A percentile compares a stretch with the other conserved stretches of the same genome.
phyloP scores from a whole-genome alignment of 2,888 invertebrate genomes.

The Himalopsyche anomala region DNA sequence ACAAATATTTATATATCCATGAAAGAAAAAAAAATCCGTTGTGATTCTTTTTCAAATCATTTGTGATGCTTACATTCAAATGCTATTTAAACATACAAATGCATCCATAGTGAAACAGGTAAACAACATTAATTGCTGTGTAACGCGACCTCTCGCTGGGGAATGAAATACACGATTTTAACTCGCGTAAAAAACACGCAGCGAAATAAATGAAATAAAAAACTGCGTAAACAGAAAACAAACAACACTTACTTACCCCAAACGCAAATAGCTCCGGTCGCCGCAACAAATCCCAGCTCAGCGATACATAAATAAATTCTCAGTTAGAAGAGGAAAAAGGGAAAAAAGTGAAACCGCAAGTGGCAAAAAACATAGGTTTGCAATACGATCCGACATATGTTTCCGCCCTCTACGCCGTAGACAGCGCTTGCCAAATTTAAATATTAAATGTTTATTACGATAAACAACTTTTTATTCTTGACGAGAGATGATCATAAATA shows the following conservation, averaged over 20 bases:
- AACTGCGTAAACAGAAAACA: constrained; percentile 45
- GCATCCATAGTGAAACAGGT: neutral
- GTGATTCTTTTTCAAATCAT: no score
- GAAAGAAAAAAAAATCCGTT: no score
- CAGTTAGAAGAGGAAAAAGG: constrained; percentile 45
- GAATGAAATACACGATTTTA: constrained; percentile 23
- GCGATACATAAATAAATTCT: constrained; percentile 57
- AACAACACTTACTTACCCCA: constrained; percentile 48
- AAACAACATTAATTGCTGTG: neutral
- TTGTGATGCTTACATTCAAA: no score
- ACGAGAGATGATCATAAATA: no score
- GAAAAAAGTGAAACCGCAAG: constrained; percentile 63
- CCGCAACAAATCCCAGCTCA: constrained; percentile 63
- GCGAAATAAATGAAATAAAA: constrained; percentile 41
- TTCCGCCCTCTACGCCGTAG: constrained; percentile 36
- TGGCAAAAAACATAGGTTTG: constrained; percentile 64
- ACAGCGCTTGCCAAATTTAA: neutral
- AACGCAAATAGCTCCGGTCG: constrained; percentile 56
- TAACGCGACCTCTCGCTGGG: neutral
- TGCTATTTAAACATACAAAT: no score
- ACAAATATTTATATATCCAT: no score
- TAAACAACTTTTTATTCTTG: no score
- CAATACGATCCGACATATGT: constrained; percentile 60
- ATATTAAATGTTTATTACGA: no score
- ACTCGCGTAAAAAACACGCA: constrained; percentile 14